phyloP scores from a whole-genome alignment of 1,140 invertebrate genomes.

The Papilio helenus region DNA sequence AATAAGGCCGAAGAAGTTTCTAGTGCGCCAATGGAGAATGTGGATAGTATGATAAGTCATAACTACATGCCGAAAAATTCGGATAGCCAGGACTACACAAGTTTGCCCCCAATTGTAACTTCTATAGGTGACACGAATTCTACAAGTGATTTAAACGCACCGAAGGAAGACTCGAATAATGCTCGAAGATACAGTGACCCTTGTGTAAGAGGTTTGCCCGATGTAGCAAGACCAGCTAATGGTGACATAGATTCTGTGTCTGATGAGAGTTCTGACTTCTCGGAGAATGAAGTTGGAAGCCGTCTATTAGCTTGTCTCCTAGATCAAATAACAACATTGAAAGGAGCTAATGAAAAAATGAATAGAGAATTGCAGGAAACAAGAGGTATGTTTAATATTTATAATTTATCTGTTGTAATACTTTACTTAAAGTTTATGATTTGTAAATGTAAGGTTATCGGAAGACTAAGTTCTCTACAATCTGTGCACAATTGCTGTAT shows the following conservation, averaged over 20 bases:
- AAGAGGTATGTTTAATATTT: constrained; percentile 64
- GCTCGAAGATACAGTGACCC: constrained; percentile 79
- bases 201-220: constrained; percentile 73
- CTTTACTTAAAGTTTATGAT: too few relatives aligned
- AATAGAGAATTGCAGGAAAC: constrained; percentile 78
- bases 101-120: constrained; percentile 74
- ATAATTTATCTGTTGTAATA: too few relatives aligned
- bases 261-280: constrained; percentile 69
- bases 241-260: constrained; percentile 70
- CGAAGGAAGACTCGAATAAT: constrained; percentile 70
- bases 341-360: constrained; percentile 77
- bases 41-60: constrained; percentile 51
- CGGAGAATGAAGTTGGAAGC: constrained; percentile 74
- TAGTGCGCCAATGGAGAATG: constrained; percentile 53
- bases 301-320: constrained; percentile 74
- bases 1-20: constrained; percentile 68
- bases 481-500: too few relatives aligned
- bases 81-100: constrained; percentile 75
- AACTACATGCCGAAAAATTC: constrained; percentile 71
- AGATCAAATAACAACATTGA: constrained; percentile 78
- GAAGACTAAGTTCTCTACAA: too few relatives aligned
- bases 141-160: constrained; percentile 68
- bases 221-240: constrained; percentile 70
- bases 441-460: too few relatives aligned
- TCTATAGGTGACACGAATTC: constrained; percentile 75